A percentile compares a stretch with the other conserved stretches of the same genome.
Conservation (phyloP, 2,113 vertebrate species). For the Quiscalus mexicanus region DNA sequence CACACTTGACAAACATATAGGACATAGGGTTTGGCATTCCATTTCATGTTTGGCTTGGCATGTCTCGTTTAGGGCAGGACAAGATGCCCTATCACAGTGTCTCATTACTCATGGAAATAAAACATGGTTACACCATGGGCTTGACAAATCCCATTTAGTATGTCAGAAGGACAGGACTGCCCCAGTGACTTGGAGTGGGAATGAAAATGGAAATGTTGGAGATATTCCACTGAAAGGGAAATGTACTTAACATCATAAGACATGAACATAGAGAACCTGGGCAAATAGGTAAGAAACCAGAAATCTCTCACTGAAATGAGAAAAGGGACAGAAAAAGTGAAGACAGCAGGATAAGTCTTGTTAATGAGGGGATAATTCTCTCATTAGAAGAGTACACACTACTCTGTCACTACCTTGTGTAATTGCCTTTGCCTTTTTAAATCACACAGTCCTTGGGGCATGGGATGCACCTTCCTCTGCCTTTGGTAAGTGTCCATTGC, state of each 20-base stretch:
- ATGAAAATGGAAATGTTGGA: neutral
- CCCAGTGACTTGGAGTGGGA: neutral
- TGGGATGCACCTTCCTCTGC: neutral
- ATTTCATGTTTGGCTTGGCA: constrained; percentile 68
- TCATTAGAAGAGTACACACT: neutral
- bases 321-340: neutral
- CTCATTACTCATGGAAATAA: constrained; percentile 64
- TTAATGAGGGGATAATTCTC: neutral
- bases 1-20: constrained; percentile 57
- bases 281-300: neutral
- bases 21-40: constrained; percentile 48
- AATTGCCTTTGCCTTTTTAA: neutral
- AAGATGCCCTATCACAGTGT: constrained; percentile 39
- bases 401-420: neutral
- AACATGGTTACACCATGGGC: constrained; percentile 16
- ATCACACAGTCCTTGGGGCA: neutral
- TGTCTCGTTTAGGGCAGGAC: constrained; percentile 31
- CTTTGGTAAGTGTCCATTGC: neutral
- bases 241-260: neutral
- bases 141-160: constrained; percentile 42
- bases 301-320: neutral
- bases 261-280: neutral
- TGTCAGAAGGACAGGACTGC: neutral
- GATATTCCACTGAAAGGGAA: neutral
- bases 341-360: neutral